phyloP scores from a whole-genome alignment of 2,888 invertebrate genomes.

The Xylophagus ater region DNA sequence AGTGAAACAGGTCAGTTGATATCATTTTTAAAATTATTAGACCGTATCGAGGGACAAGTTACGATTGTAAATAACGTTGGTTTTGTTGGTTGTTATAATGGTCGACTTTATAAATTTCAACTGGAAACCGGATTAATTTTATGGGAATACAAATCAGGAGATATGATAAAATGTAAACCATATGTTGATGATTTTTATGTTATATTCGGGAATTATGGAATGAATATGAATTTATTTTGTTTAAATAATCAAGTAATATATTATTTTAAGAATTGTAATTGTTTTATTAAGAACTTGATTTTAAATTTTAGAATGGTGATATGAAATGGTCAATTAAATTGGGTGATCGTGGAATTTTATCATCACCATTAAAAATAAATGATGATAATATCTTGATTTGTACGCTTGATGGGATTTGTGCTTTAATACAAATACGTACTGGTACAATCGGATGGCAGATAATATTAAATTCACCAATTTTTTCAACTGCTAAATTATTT shows the following conservation, averaged over 20 bases:
- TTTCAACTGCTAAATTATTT: constrained; percentile 41
- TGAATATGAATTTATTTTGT: constrained; percentile 29
- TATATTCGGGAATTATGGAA: constrained; percentile 44
- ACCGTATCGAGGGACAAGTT: constrained; percentile 62
- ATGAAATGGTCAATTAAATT: constrained; percentile 30
- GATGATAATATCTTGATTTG: constrained; percentile 37
- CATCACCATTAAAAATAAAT: constrained; percentile 37
- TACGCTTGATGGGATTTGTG: constrained; percentile 45
- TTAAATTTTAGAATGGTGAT: background rate
- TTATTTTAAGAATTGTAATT: background rate
- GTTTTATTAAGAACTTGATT: background rate
- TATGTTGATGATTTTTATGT: constrained; percentile 57
- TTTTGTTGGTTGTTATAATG: constrained; percentile 68
- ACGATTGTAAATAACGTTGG: constrained; percentile 42
- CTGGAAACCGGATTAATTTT: constrained; percentile 42
- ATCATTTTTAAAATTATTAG: constrained; percentile 45
- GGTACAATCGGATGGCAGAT: constrained; percentile 44
- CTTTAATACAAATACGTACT: constrained; percentile 36
- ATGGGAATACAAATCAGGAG: constrained; percentile 48
- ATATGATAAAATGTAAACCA: constrained; percentile 34
- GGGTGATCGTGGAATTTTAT: constrained; percentile 43
- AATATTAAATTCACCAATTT: constrained; percentile 45
- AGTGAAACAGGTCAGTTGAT: constrained; percentile 42
- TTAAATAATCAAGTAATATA: constrained; percentile 23
- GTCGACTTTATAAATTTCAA: constrained; percentile 54